Conservation (phyloP, 1,140 invertebrate species). For the Daktulosphaira vitifoliae region DNA sequence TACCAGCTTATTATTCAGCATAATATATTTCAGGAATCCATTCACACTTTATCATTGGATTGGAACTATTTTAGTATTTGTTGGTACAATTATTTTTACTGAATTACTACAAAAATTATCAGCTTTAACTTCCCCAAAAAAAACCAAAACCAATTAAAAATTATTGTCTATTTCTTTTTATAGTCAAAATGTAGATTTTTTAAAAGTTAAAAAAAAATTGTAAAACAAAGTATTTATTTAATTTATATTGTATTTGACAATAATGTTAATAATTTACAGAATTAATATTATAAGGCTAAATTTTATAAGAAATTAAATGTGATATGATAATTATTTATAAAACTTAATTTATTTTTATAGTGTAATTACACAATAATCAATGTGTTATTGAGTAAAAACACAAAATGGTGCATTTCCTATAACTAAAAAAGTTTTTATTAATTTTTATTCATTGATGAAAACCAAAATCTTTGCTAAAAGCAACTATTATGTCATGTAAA, state of each 20-base stretch:
- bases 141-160: slow-evolving; percentile 19
- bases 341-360: too few relatives aligned
- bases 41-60: slow-evolving; percentile 91
- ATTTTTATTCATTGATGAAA: slow-evolving; percentile 9
- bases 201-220: too few relatives aligned
- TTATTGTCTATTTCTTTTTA: too few relatives aligned
- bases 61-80: slow-evolving; percentile 83
- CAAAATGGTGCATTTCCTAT: slow-evolving; percentile 27
- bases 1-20: slow-evolving; percentile 86
- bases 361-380: slow-evolving; percentile 1
- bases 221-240: too few relatives aligned
- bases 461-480: slow-evolving; percentile 30
- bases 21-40: slow-evolving; percentile 89
- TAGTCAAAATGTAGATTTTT: too few relatives aligned
- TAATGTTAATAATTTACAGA: slow-evolving; percentile 29
- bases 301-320: too few relatives aligned
- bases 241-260: slow-evolving; percentile 12
- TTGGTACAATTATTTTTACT: slow-evolving; percentile 86
- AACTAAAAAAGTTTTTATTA: neutral
- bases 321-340: too few relatives aligned
- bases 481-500: slow-evolving; percentile 32
- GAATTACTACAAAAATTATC: slow-evolving; percentile 50
- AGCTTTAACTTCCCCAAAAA: slow-evolving; percentile 9
- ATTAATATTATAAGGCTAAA: neutral
- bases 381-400: slow-evolving; percentile 18